Percentiles rank a stretch among this genome's conserved stretches.
Evolutionary conservation across 2,113 vertebrate species (phyloP).

Genomic region (Aythya baeri): DNA sequence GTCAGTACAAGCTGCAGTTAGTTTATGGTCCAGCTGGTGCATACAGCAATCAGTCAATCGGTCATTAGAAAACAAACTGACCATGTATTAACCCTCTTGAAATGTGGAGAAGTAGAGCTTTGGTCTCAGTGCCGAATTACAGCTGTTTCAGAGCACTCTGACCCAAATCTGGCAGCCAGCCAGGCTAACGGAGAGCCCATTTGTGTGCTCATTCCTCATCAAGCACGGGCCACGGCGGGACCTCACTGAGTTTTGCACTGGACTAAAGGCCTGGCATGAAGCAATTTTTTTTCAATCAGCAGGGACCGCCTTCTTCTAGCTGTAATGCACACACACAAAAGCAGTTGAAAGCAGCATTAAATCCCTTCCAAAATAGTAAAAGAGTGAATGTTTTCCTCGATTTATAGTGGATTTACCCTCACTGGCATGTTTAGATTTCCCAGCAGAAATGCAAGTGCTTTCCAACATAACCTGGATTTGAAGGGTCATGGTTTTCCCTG

Average conservation of each 20-base stretch:
- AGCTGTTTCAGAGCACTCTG: neutral
- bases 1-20: neutral
- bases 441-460: neutral
- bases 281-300: neutral
- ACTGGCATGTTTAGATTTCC: neutral
- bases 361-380: neutral
- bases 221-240: neutral
- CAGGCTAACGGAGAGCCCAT: neutral
- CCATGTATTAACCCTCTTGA: neutral
- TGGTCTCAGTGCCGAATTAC: neutral
- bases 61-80: neutral
- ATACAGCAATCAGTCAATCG: neutral
- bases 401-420: too few species aligned
- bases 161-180: neutral
- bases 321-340: accelerated
- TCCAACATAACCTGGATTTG: neutral
- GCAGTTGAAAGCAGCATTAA: neutral
- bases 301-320: neutral
- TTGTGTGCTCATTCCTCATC: neutral
- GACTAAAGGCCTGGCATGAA: accelerated
- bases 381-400: neutral
- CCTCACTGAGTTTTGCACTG: neutral
- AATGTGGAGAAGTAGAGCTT: neutral
- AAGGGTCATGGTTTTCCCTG: neutral
- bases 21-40: neutral